Percentiles rank a stretch among this genome's conserved stretches.
phyloP scores from a whole-genome alignment of 2,113 vertebrate genomes.

The Leptodactylus fuscus region DNA sequence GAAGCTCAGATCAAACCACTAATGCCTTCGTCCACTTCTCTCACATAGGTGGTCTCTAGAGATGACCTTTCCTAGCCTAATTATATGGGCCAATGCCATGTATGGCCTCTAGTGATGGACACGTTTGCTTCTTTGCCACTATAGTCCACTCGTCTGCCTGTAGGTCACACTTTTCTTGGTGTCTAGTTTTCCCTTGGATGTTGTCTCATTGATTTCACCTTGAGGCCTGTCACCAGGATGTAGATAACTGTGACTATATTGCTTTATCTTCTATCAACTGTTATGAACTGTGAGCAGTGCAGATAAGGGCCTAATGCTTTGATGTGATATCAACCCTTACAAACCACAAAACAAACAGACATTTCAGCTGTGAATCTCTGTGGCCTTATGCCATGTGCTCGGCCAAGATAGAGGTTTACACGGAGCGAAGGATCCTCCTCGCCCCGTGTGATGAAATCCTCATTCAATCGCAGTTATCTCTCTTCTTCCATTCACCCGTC shows the following conservation, averaged over 20 bases:
- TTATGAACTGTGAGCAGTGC: slow-evolving; percentile 40
- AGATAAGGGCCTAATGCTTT: slow-evolving; percentile 32
- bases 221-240: slow-evolving; percentile 36
- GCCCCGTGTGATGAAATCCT: slow-evolving; percentile 24
- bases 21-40: neutral
- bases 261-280: slow-evolving; percentile 34
- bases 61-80: neutral
- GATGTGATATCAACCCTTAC: slow-evolving; percentile 39
- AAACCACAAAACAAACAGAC: slow-evolving; percentile 48
- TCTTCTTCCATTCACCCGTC: neutral
- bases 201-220: slow-evolving; percentile 38
- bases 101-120: neutral
- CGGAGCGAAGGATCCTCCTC: slow-evolving; percentile 30
- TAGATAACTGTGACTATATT: slow-evolving; percentile 35
- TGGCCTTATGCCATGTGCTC: slow-evolving; percentile 2
- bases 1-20: too few relatives aligned
- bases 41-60: neutral
- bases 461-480: slow-evolving; percentile 10
- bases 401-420: slow-evolving; percentile 29
- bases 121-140: neutral
- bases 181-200: neutral
- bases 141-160: neutral
- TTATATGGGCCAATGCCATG: neutral
- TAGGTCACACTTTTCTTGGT: neutral
- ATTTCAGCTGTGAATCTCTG: slow-evolving; percentile 27